phyloP scores from a whole-genome alignment of 2,797 vertebrate species.

The Cuniculus paca region DNA sequence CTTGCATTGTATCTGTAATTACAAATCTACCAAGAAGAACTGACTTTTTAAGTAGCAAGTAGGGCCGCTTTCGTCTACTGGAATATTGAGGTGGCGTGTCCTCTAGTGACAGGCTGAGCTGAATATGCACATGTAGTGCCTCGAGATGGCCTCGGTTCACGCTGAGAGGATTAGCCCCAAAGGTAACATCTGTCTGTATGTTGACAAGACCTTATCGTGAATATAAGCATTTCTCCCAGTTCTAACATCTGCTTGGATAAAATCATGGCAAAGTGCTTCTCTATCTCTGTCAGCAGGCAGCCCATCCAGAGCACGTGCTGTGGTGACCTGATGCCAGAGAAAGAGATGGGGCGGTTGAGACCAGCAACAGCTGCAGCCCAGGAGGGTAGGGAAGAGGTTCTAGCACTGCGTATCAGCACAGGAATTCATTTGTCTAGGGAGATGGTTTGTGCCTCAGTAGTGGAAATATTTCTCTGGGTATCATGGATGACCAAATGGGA shows the following conservation, averaged over 20 bases:
- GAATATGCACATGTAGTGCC: neutral
- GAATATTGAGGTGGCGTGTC: neutral
- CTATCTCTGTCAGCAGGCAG: neutral
- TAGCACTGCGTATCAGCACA: neutral
- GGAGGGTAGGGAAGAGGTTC: neutral
- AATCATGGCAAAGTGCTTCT: neutral
- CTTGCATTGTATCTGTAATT: neutral
- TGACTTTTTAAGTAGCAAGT: neutral
- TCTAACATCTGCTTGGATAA: neutral
- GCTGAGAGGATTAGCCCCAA: neutral
- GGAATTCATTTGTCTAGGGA: neutral
- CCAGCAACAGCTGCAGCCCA: slow-evolving; percentile 12
- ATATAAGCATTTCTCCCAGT: neutral
- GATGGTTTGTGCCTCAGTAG: neutral
- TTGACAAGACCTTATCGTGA: neutral
- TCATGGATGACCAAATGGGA: neutral
- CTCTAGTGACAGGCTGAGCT: neutral
- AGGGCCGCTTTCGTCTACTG: neutral
- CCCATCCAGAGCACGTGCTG: neutral
- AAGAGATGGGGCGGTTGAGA: neutral
- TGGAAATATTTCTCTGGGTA: neutral
- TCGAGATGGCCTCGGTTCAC: neutral
- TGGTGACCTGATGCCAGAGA: neutral
- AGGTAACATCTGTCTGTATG: neutral
- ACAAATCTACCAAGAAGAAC: neutral